Conservation (phyloP, 2,113 vertebrate species). For the Epinephelus moara region DNA sequence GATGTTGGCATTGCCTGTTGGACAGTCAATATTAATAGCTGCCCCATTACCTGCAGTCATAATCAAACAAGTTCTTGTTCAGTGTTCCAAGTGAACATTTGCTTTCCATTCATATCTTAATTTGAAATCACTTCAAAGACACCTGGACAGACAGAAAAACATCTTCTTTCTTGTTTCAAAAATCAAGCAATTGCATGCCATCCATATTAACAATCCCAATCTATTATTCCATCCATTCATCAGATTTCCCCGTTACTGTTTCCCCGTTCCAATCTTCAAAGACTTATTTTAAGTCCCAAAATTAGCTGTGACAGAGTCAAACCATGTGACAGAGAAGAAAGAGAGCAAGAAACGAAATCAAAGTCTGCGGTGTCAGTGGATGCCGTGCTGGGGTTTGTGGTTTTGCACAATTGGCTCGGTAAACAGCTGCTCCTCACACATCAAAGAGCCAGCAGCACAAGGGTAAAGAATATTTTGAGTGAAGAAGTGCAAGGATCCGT, state of each 20-base stretch:
- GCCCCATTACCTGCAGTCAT: background rate
- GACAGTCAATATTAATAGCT: no score
- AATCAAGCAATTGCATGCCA: background rate
- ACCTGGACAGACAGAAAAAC: background rate
- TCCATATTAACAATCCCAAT: slow-evolving; percentile 30
- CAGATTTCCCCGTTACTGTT: slow-evolving; percentile 33
- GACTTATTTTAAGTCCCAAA: slow-evolving; percentile 45
- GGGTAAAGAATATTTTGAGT: slow-evolving; percentile 46
- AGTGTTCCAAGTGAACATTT: background rate
- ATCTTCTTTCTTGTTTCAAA: background rate
- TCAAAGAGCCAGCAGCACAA: slow-evolving; percentile 58
- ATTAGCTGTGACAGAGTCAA: slow-evolving; percentile 60
- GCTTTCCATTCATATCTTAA: background rate
- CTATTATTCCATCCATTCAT: slow-evolving; percentile 26
- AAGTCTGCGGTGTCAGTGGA: slow-evolving; percentile 64
- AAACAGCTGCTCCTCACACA: slow-evolving; percentile 72
- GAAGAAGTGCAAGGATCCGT: slow-evolving; percentile 27
- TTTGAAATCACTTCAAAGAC: background rate
- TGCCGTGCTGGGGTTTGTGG: slow-evolving; percentile 57
- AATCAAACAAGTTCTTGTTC: background rate
- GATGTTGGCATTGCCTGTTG: no score
- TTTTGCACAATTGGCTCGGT: slow-evolving; percentile 62
- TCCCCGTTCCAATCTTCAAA: slow-evolving; percentile 60
- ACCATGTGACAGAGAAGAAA: slow-evolving; percentile 59
- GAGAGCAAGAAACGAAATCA: slow-evolving; percentile 63